Conservation (phyloP, 2,888 invertebrate species). For the Stenodera caucasica region DNA sequence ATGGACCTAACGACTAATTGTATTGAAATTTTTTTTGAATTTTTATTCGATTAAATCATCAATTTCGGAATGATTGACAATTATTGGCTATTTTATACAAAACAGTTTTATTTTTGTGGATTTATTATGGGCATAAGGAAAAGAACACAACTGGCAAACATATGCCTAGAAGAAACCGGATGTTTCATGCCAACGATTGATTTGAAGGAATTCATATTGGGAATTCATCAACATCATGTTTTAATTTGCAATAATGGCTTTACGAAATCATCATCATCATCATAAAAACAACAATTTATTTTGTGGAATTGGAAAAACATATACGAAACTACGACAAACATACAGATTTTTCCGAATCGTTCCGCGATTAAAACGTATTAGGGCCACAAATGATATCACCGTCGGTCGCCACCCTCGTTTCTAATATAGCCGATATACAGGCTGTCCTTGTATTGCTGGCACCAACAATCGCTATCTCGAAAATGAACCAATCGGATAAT, state of each 20-base stretch:
- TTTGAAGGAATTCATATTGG: slow-evolving; percentile 50
- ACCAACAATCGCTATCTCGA: no score
- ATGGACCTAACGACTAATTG: no score
- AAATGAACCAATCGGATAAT: no score
- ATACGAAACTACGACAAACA: no score
- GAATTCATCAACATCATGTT: slow-evolving; percentile 25
- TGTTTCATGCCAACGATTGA: slow-evolving; percentile 50
- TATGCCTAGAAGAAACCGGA: slow-evolving; percentile 50
- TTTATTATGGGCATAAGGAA: slow-evolving; percentile 23
- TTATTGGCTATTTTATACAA: neutral
- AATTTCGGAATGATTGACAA: neutral
- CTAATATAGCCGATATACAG: no score
- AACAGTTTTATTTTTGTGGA: slow-evolving; percentile 23
- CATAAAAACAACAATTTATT: neutral
- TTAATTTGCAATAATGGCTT: slow-evolving; percentile 12
- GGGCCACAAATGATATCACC: slow-evolving; percentile 1
- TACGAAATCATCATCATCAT: neutral
- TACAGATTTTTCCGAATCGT: no score
- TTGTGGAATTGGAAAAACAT: neutral
- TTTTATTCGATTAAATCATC: neutral
- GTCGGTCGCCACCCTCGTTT: neutral
- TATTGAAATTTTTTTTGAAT: neutral
- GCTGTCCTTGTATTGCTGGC: no score
- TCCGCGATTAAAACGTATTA: no score
- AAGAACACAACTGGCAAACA: slow-evolving; percentile 50